These are phyloP conservation scores for Drosophila arizonae DNA, from an alignment of 1,140 invertebrate genomes.

Conservation along the genomic window DNA sequence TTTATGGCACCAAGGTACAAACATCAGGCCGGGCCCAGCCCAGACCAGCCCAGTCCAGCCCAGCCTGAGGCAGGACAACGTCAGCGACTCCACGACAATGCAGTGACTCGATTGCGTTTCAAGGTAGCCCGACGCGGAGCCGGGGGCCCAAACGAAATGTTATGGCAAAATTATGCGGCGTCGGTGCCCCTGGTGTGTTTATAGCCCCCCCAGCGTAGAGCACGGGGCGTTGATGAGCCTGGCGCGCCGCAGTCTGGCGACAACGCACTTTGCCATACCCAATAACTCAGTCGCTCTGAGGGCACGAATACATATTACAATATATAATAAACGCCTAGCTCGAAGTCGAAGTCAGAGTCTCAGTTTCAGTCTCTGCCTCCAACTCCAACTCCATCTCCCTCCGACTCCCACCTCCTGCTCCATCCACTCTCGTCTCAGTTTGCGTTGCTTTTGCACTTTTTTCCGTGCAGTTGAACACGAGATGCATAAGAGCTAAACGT, in stretches of 20 bases:
- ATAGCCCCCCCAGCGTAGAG: conserved; percentile 51
- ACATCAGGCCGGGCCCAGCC: conserved; percentile 18
- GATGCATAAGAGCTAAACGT: conserved; percentile 71
- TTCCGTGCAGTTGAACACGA: conserved; percentile 81
- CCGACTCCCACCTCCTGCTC: background rate
- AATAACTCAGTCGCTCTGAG: conserved; percentile 32
- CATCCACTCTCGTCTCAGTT: conserved; percentile 19
- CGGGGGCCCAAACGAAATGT: conserved; percentile 64
- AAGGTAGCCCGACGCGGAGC: conserved; percentile 52
- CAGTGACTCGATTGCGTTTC: conserved; percentile 49
- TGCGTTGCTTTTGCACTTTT: conserved; percentile 55
- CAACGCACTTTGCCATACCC: conserved; percentile 61
- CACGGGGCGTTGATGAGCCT: conserved; percentile 54
- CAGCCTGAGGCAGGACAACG: conserved; percentile 36
- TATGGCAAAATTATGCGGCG: conserved; percentile 76
- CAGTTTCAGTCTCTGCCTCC: background rate
- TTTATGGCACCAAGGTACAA: conserved; percentile 77
- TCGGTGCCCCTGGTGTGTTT: conserved; percentile 76
- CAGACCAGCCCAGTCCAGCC: background rate
- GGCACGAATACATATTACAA: conserved; percentile 55
- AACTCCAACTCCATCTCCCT: background rate
- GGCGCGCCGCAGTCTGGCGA: conserved; percentile 59
- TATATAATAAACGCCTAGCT: conserved; percentile 50
- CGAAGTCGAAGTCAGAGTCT: background rate
- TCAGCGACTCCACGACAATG: conserved; percentile 52